Conservation (phyloP, 2,888 invertebrate species). For the Stratiomys singularior region DNA sequence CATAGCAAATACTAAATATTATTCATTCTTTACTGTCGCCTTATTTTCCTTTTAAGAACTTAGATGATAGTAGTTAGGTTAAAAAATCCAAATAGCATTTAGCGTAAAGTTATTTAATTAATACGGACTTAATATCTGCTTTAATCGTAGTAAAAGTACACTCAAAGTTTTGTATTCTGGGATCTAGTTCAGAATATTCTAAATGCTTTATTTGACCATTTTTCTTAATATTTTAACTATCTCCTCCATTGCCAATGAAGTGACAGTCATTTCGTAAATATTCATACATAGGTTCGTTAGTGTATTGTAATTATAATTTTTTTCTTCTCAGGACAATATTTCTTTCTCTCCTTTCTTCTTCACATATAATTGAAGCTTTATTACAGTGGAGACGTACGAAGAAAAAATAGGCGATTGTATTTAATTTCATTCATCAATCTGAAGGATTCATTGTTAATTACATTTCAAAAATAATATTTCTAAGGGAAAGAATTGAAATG, state of each 20-base stretch:
- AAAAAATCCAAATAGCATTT: constrained; percentile 16
- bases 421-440: too few species aligned
- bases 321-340: constrained; percentile 5
- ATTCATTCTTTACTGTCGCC: constrained; percentile 46
- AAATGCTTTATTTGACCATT: too few species aligned
- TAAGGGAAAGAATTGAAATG: too few species aligned
- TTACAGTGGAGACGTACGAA: not conserved
- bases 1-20: constrained; percentile 52
- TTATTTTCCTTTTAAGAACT: constrained; percentile 43
- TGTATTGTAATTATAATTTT: not conserved
- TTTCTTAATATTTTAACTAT: too few species aligned
- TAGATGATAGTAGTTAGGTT: constrained; percentile 36
- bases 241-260: not conserved
- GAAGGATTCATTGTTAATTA: too few species aligned
- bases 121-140: constrained; percentile 15
- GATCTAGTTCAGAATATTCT: not conserved
- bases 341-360: not conserved
- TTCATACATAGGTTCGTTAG: not conserved
- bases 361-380: not conserved
- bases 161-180: not conserved
- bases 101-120: constrained; percentile 17
- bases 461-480: too few species aligned
- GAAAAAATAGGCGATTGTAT: too few species aligned
- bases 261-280: not conserved
- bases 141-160: not conserved